Evolutionary conservation across 2,113 vertebrate genomes (phyloP), one percentile per base, ranked within the genome.

Genomic region (Todiramphus chloris): DNA sequence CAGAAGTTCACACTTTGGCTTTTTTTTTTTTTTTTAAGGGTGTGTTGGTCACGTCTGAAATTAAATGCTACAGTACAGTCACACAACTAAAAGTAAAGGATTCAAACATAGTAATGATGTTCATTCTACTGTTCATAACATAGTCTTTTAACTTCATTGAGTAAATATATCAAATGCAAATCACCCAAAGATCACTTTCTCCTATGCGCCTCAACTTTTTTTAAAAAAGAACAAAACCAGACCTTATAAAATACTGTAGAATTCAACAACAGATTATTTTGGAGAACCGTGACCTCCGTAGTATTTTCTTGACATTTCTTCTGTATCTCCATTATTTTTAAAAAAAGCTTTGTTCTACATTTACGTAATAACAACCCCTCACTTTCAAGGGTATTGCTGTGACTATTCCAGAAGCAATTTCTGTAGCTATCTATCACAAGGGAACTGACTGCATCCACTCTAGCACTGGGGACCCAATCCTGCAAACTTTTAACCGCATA

Each of bases 141-240:
- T 11, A 66, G 21, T 39, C 64, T 87, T 83, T 81, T 27, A 94
- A 59, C 10, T 37, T 55, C 31, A 70, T 17, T 35, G 72, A 64
- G 62, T 44, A 91, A 90, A 92, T 27, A 72, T 5, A 83, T 23
- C 10, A 19, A 62, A 82, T 56, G 82, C 30, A 63, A 96, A 94
- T 77, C 93, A 68, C 83, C 69, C 93, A 95, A 95, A 95, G 87
- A 94, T 31, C 90, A 82, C 68, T 83, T 81, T 10, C 55, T 23
- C 83, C 44, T 69, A 33, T 2, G 21, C 86, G 60, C 19, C 10
- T 75, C 64, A 39, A 50, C 13, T 2, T 62, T 46, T 13, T 27
- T 12, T n/a, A n/a, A 28, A 30, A 64, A 23, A n/a, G 28, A 59
- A 24, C 2, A 9, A 82, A 53, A 17, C 41, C 7, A n/a, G 13